Evolutionary conservation across 2,113 vertebrate species (phyloP).

Genomic region (Scomber scombrus): DNA sequence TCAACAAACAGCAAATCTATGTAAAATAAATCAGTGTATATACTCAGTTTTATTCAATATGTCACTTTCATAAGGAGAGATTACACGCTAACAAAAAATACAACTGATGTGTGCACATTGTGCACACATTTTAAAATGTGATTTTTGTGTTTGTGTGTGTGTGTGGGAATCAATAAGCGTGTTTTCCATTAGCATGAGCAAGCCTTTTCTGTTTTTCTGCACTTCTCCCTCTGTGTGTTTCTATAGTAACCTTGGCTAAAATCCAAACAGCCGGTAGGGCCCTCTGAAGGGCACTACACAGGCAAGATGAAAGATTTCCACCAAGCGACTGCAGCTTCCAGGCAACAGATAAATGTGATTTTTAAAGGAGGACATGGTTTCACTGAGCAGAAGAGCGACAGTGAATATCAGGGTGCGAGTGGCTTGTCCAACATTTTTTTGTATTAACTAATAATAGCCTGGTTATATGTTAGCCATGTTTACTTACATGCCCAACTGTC

Average conservation of each 20-base stretch:
- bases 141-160: background rate
- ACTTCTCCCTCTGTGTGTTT: constrained; percentile 74
- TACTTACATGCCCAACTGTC: background rate
- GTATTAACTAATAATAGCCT: constrained; percentile 24
- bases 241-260: constrained; percentile 82
- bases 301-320: constrained; percentile 76
- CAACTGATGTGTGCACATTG: background rate
- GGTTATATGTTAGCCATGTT: constrained; percentile 3
- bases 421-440: constrained; percentile 18
- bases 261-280: constrained; percentile 78
- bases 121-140: background rate
- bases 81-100: background rate
- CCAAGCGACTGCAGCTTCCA: constrained; percentile 73
- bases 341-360: constrained; percentile 70
- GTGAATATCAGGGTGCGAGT: constrained; percentile 33
- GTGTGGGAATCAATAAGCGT: constrained; percentile 22
- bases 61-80: background rate
- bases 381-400: constrained; percentile 38
- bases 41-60: background rate
- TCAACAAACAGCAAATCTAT: background rate
- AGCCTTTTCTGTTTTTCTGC: constrained; percentile 56
- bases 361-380: constrained; percentile 64
- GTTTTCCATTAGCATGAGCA: constrained; percentile 55
- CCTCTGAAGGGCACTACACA: constrained; percentile 79
- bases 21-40: background rate